phyloP scores from a whole-genome alignment of 2,888 invertebrate genomes.

The Papilio protenor region DNA sequence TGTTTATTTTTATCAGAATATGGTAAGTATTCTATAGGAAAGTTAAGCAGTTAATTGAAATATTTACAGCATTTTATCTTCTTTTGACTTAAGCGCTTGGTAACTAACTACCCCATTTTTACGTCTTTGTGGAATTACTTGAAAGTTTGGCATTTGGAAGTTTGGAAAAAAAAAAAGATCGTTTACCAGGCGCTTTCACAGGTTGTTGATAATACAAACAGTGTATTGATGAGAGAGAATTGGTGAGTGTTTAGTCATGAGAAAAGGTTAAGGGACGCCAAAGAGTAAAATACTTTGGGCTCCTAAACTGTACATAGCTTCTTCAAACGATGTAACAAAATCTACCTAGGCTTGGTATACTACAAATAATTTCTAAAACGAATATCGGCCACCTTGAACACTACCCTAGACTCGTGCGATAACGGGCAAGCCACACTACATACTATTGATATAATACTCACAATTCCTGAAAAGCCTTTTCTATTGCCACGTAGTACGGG shows the following conservation, averaged over 20 bases:
- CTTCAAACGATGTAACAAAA: not conserved
- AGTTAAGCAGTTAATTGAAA: not conserved
- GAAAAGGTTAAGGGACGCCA: not conserved
- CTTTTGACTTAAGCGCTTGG: too few species aligned
- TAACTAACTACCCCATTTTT: not conserved
- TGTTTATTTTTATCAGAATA: not conserved
- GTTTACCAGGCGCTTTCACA: not conserved
- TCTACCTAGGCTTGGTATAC: not conserved
- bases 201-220: not conserved
- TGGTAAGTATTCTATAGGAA: not conserved
- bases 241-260: not conserved
- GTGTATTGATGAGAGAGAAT: not conserved
- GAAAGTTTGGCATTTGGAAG: not conserved
- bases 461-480: constrained; percentile 16
- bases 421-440: not conserved
- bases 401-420: not conserved
- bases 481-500: constrained; percentile 24
- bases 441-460: not conserved
- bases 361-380: too few species aligned
- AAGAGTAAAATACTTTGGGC: not conserved
- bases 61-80: not conserved
- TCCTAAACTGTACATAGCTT: not conserved
- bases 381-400: not conserved
- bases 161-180: not conserved
- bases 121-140: not conserved